phyloP scores from a whole-genome alignment of 2,113 vertebrate genomes.

The Capra hircus region DNA sequence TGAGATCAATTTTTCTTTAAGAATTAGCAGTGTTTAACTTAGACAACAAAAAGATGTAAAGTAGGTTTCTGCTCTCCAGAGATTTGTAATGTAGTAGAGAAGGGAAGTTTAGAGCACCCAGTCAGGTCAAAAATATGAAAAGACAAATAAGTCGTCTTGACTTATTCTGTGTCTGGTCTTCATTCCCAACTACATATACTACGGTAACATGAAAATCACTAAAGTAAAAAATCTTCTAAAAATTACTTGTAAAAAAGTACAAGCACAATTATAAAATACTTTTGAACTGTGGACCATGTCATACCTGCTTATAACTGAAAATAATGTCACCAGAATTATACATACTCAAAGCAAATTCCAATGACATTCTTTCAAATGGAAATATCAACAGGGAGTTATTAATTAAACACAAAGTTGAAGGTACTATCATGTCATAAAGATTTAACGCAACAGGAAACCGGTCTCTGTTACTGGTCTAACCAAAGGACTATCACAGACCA shows the following conservation, averaged over 20 bases:
- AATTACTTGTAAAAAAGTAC: not conserved
- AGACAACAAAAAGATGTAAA: not conserved
- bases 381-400: not conserved
- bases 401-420: not conserved
- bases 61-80: not conserved
- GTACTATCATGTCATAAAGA: not conserved
- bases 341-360: not conserved
- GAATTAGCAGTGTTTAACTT: not conserved
- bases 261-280: not conserved
- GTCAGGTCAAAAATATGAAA: not conserved
- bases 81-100: not conserved
- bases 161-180: not conserved
- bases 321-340: not conserved
- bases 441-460: not conserved
- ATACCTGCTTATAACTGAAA: not conserved
- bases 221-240: not conserved
- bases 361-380: constrained; percentile 4
- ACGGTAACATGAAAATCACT: not conserved
- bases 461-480: not conserved
- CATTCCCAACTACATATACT: not conserved
- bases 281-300: not conserved
- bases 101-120: not conserved
- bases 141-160: not conserved
- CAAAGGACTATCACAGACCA: not conserved
- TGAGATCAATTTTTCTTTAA: not conserved